Evolutionary conservation across 2,113 vertebrate species (phyloP), one percentile per base, ranked within the genome.

Genomic region (Engraulis encrasicolus): DNA sequence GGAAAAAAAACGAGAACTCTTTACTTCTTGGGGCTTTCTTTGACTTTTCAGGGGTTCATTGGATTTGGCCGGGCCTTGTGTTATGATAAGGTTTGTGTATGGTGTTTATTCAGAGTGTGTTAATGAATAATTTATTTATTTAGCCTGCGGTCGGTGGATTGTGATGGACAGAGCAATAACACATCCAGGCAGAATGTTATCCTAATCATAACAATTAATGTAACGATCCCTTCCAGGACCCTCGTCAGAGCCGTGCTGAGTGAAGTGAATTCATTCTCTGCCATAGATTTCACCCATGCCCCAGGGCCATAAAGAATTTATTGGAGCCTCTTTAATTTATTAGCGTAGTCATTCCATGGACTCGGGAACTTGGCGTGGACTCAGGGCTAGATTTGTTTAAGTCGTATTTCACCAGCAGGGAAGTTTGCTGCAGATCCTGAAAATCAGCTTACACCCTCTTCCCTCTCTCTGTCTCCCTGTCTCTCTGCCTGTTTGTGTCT

Each of bases 311-410:
- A 54, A 81, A 78, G 50, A 85, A 81, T 90, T 88, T 87, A 89
- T 83, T 71, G 80, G 40, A 86, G 84, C 84, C 80, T 78, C 52
- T 86, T 85, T 84, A 79, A 89, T 89, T 92, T 86, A 88, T 90
- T 87, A 78, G 82, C 82, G 37, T 78, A 82, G 81, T 89, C 81
- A 83, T 87, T 88, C 82, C 81, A 83, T 58, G 45, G 27, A 61
- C 52, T 74, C 79, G 78, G 74, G 90, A 83, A 87, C 78, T 88
- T 83, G 81, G 85, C 87, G 50, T 40, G 7, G 79, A 78, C 19
- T 84, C 82, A 81, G 61, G 81, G 50, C 85, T 77, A 77, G 37
- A 86, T 82, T 77, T 85, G 74, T 87, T 50, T 78, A 84, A 86
- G 81, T 50, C 78, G 78, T 85, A 81, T 89, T 87, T 87, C 74